phyloP scores from a whole-genome alignment of 2,888 invertebrate genomes.

The Tholera decimalis region DNA sequence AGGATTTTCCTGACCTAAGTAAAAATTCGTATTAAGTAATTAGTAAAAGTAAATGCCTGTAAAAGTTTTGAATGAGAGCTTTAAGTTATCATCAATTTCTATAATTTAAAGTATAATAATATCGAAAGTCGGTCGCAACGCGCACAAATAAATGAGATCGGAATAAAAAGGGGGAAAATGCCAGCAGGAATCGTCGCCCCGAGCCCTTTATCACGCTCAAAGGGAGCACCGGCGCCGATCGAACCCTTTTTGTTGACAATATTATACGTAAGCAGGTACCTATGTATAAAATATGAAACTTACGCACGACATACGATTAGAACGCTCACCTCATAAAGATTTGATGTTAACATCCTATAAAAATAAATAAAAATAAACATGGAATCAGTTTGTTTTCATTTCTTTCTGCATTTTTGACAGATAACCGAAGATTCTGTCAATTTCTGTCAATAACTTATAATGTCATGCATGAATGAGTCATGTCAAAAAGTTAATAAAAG shows the following conservation, averaged over 20 bases:
- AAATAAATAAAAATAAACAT: not conserved
- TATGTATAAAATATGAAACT: not conserved
- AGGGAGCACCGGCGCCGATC: conserved; percentile 14
- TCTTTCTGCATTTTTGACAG: conserved; percentile 20
- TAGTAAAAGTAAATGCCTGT: too few relatives aligned
- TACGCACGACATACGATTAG: conserved; percentile 1
- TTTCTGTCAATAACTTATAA: not conserved
- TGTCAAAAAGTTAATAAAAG: conserved; percentile 1
- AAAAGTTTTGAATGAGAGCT: too few relatives aligned
- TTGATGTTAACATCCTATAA: conserved; percentile 39
- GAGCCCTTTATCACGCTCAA: conserved; percentile 22
- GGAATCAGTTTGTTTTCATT: conserved; percentile 30
- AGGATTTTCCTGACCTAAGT: too few relatives aligned
- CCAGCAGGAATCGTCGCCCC: conserved; percentile 34
- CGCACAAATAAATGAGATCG: conserved; percentile 38
- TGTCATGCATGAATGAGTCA: conserved; percentile 14
- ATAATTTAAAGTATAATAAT: conserved; percentile 4
- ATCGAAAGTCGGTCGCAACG: conserved; percentile 18
- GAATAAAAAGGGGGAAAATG: conserved; percentile 46
- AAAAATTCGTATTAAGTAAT: too few relatives aligned
- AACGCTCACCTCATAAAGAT: conserved; percentile 44
- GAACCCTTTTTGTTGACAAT: conserved; percentile 23
- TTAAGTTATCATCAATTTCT: too few relatives aligned
- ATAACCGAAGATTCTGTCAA: conserved; percentile 3
- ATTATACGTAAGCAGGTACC: conserved; percentile 8